Conservation (phyloP, 1,140 invertebrate species). For the Stenopsyche tienmushanensis region DNA sequence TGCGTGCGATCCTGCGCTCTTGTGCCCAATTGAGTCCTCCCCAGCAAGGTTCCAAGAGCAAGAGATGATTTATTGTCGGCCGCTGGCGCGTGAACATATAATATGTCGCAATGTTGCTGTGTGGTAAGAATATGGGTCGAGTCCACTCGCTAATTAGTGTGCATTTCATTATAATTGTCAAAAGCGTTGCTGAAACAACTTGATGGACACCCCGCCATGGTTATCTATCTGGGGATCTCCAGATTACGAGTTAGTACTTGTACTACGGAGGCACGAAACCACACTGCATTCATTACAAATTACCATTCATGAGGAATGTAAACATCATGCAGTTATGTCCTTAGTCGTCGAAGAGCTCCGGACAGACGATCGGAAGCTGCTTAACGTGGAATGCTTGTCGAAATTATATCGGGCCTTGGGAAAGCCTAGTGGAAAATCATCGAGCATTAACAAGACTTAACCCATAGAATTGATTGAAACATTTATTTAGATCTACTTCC, state of each 20-base stretch:
- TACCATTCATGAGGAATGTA: not conserved
- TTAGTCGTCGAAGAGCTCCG: not conserved
- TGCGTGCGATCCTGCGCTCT: not conserved
- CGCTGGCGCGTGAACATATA: not conserved
- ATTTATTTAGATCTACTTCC: too few species aligned
- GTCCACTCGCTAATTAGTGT: not conserved
- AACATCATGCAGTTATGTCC: not conserved
- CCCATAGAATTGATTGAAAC: too few species aligned
- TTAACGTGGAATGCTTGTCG: not conserved
- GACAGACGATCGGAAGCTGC: not conserved
- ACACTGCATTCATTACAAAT: not conserved
- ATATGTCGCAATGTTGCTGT: not conserved
- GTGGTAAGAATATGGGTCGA: slow-evolving; percentile 4
- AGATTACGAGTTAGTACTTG: slow-evolving; percentile 1
- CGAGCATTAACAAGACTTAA: too few species aligned
- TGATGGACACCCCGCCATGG: not conserved
- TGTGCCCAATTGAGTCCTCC: not conserved
- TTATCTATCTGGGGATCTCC: slow-evolving; percentile 27
- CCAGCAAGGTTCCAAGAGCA: too few species aligned
- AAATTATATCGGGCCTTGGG: too few species aligned
- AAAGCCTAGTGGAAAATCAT: too few species aligned
- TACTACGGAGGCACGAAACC: not conserved
- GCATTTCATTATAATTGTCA: slow-evolving; percentile 3
- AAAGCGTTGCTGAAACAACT: not conserved
- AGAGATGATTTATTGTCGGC: not conserved